Evolutionary conservation across 2,797 vertebrate genomes (phyloP), one percentile per base, ranked within the genome.

Genomic region (Yasuhikotakia modesta): DNA sequence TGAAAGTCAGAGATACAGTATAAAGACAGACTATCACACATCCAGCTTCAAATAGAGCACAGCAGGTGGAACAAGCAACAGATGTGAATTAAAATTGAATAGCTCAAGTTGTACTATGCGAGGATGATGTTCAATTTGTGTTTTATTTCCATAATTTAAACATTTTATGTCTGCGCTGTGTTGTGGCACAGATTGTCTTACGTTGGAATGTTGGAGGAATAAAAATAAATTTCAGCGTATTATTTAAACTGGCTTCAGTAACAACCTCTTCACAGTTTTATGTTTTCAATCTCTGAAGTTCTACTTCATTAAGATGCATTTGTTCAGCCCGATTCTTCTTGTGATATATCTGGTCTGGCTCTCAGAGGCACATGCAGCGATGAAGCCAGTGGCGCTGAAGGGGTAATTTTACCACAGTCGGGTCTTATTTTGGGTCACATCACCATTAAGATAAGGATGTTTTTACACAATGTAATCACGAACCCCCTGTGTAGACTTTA

Each of bases 361-460:
- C 45, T 73, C n/a, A 35, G 46, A 73, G 58, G 53, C 30, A 53
- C 24, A 24, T 2, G 16, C 5, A 65, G 14, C 7, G n/a, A 52
- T 39, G 30, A 65, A 32, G 22, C 63, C 48, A 57, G 5, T 55
- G 61, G 16, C 39, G 35, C 30, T 43, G 46, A 67, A 46, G 22
- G 43, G n/a, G 64, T 58, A 11, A 76, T 78, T 71, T 71, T 53
- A 43, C 30, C 57, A 14, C 68, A 53, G 32, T 21, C 58, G 22
- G 68, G 30, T 45, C 68, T 70, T 53, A 55, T 71, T 70, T 58
- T 52, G 32, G 66, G 66, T 52, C 65, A 53, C 50, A 24, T 64
- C 16, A 8, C 17, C 60, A 35, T 61, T 63, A 63, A 63, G 30
- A 63, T 35, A 63, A 63, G 60, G 30, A 27, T 63, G 58, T n/a